A percentile compares a stretch with the other conserved stretches of the same genome.
phyloP scores from a whole-genome alignment of 2,888 invertebrate species.

The Phanerotoma sp. region DNA sequence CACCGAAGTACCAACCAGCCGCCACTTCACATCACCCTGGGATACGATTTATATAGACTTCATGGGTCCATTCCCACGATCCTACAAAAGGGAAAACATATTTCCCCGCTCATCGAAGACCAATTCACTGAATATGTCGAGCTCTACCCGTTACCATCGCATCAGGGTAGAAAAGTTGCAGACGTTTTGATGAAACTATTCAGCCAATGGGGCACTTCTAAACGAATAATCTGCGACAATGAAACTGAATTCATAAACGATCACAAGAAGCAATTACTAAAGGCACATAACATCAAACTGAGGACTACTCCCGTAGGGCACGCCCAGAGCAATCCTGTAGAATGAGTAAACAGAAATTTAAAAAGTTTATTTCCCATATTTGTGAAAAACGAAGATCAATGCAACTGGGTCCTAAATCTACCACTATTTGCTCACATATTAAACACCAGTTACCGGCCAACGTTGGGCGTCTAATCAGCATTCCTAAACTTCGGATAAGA shows the following conservation, averaged over 20 bases:
- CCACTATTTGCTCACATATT: too few species aligned
- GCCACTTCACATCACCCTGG: not conserved
- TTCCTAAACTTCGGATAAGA: too few species aligned
- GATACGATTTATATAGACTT: too few species aligned
- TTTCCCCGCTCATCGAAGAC: not conserved
- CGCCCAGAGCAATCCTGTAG: not conserved
- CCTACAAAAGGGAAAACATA: not conserved
- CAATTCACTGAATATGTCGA: not conserved
- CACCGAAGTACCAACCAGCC: not conserved
- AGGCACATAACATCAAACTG: not conserved
- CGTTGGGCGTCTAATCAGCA: too few species aligned
- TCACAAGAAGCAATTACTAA: not conserved
- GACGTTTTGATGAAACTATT: too few species aligned
- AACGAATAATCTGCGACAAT: not conserved
- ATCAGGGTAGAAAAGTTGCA: too few species aligned
- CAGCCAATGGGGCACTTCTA: not conserved
- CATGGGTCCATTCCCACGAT: not conserved
- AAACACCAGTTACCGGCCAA: too few species aligned
- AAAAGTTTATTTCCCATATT: not conserved
- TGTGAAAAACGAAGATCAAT: not conserved
- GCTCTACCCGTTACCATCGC: not conserved
- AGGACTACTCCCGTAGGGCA: not conserved
- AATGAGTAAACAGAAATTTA: constrained; percentile 1
- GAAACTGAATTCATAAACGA: not conserved
- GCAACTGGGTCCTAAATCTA: not conserved